phyloP scores from a whole-genome alignment of 2,888 invertebrate genomes.

The Tetranychus truncatus region DNA sequence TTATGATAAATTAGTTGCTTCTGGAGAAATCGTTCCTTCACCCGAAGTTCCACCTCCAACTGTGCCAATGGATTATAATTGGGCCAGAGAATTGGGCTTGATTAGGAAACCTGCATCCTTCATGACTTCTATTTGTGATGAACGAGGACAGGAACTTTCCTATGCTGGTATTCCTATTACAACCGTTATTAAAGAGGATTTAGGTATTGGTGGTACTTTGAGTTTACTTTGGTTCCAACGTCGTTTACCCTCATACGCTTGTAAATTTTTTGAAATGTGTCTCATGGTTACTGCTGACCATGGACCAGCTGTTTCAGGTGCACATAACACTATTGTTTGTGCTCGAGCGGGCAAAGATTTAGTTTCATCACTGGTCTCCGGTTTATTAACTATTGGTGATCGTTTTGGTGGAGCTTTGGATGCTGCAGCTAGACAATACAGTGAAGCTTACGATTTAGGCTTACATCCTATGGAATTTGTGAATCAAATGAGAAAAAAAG shows the following conservation, averaged over 20 bases:
- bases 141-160: constrained; percentile 83
- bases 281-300: constrained; percentile 90
- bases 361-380: constrained; percentile 84
- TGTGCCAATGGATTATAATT: constrained; percentile 98
- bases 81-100: constrained; percentile 90
- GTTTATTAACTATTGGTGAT: constrained; percentile 90
- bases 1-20: constrained; percentile 49
- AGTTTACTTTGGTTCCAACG: constrained; percentile 96
- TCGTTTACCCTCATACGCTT: constrained; percentile 75
- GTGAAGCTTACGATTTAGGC: constrained; percentile 82
- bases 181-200: constrained; percentile 66
- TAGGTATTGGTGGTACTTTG: constrained; percentile 94
- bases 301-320: constrained; percentile 94
- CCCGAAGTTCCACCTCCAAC: constrained; percentile 92
- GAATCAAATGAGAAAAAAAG: constrained; percentile 87
- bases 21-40: constrained; percentile 63
- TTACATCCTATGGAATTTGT: constrained; percentile 95
- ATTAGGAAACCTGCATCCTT: constrained; percentile 97
- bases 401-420: constrained; percentile 95
- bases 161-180: constrained; percentile 80
- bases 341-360: constrained; percentile 93
- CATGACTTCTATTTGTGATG: constrained; percentile 98
- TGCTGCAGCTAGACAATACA: constrained; percentile 91
- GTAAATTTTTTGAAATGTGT: constrained; percentile 96
- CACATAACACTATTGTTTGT: constrained; percentile 95